Percentiles rank a stretch among this genome's conserved stretches.
Evolutionary conservation across 2,888 invertebrate genomes (phyloP).

Genomic region (Argyresthia albistria): DNA sequence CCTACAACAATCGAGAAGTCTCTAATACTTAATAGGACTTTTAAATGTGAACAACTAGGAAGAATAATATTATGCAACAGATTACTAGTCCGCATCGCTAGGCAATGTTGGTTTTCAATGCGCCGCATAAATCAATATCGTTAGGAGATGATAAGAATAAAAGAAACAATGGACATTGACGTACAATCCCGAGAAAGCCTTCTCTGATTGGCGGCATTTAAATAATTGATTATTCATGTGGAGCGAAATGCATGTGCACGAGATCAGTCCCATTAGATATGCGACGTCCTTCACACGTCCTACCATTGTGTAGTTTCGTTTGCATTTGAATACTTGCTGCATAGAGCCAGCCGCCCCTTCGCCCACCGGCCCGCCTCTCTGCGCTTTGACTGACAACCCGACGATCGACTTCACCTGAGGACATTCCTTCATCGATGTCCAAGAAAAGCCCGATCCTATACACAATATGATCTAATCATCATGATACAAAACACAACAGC

Average conservation of each 20-base stretch:
- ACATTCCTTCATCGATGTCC: not conserved
- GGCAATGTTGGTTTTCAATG: slow-evolving; percentile 44
- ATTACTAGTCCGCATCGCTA: slow-evolving; percentile 50
- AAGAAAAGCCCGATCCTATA: not conserved
- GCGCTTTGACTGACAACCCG: slow-evolving; percentile 29
- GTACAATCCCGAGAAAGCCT: slow-evolving; percentile 43
- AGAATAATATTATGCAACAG: slow-evolving; percentile 70
- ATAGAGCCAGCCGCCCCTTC: slow-evolving; percentile 48
- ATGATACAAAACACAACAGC: not conserved
- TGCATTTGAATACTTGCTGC: slow-evolving; percentile 63
- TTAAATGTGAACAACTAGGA: slow-evolving; percentile 67
- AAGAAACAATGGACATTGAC: slow-evolving; percentile 31
- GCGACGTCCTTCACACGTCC: slow-evolving; percentile 69
- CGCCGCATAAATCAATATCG: slow-evolving; percentile 18
- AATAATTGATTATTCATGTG: slow-evolving; percentile 71
- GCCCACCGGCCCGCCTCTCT: slow-evolving; percentile 37
- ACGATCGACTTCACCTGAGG: slow-evolving; percentile 6
- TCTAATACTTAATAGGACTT: slow-evolving; percentile 68
- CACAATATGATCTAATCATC: not conserved
- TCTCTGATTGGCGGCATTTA: slow-evolving; percentile 55
- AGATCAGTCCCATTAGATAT: slow-evolving; percentile 62
- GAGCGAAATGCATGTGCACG: slow-evolving; percentile 57
- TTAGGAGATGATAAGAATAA: slow-evolving; percentile 17
- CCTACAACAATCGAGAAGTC: slow-evolving; percentile 65
- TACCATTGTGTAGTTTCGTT: slow-evolving; percentile 65